These are phyloP conservation scores for Odontomachus brunneus DNA, from an alignment of 1,140 invertebrate genomes.

Conservation along the genomic window DNA sequence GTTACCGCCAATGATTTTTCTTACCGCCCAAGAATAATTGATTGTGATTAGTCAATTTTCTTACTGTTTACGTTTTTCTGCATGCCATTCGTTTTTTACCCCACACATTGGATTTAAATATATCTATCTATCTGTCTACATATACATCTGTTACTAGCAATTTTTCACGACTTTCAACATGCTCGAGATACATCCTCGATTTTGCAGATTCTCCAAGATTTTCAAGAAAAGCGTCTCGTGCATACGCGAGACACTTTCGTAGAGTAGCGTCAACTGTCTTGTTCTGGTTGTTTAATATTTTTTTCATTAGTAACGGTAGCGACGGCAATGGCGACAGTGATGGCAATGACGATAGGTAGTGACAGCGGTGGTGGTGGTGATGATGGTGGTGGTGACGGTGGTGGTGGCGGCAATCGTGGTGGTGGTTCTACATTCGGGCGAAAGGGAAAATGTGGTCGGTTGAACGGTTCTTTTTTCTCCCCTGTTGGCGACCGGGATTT, in stretches of 20 bases:
- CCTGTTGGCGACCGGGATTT: slow-evolving; percentile 77
- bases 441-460: slow-evolving; percentile 82
- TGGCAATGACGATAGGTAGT: neutral
- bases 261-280: neutral
- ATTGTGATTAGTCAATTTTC: too few relatives aligned
- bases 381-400: slow-evolving; percentile 13
- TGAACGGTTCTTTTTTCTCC: slow-evolving; percentile 77
- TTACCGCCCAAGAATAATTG: too few relatives aligned
- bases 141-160: too few relatives aligned
- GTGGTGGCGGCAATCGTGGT: slow-evolving; percentile 64
- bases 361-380: slow-evolving; percentile 10
- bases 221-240: neutral
- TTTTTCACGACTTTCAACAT: too few relatives aligned
- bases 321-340: slow-evolving; percentile 7
- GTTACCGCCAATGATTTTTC: too few relatives aligned
- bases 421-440: slow-evolving; percentile 76
- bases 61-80: too few relatives aligned
- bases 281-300: slow-evolving; percentile 12
- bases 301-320: slow-evolving; percentile 18
- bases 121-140: too few relatives aligned
- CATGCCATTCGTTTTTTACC: too few relatives aligned
- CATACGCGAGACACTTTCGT: neutral
- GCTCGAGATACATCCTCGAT: too few relatives aligned
- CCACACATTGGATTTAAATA: too few relatives aligned
- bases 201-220: too few relatives aligned